Evolutionary conservation across 2,797 vertebrate species (phyloP).

Genomic region (Schizothorax lantsangensis): DNA sequence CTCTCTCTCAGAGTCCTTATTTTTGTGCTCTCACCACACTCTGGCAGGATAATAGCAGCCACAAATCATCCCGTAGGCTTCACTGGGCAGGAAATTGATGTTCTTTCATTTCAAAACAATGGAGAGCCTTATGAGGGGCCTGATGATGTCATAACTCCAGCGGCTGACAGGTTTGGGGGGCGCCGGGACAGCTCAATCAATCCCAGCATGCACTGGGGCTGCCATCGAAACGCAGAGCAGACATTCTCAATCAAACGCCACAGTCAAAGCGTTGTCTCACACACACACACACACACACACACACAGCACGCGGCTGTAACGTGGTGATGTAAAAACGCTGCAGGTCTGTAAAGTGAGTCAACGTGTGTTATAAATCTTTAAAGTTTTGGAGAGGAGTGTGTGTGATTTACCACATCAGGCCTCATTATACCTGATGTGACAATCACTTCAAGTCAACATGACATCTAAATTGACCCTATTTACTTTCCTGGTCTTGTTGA

Average conservation of each 20-base stretch:
- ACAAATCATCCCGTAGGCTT: conserved; percentile 78
- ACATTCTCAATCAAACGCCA: conserved; percentile 66
- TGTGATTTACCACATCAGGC: conserved; percentile 45
- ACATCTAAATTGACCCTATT: background rate
- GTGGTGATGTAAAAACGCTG: background rate
- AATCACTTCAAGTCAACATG: conserved; percentile 63
- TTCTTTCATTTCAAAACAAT: conserved; percentile 82
- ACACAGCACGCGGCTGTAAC: conserved; percentile 1
- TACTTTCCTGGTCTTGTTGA: background rate
- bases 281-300: background rate
- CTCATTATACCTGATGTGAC: conserved; percentile 51
- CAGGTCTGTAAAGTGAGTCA: conserved; percentile 23
- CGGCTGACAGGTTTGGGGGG: conserved; percentile 70
- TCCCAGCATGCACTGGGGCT: conserved; percentile 57
- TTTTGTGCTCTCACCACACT: conserved; percentile 69
- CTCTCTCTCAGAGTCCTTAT: conserved; percentile 63
- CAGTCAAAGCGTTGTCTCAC: background rate
- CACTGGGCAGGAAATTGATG: conserved; percentile 76
- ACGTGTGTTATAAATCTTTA: background rate
- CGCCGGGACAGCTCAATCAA: conserved; percentile 71
- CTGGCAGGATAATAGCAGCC: conserved; percentile 76
- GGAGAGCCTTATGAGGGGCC: conserved; percentile 75
- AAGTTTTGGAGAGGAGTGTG: background rate
- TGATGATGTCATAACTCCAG: conserved; percentile 79
- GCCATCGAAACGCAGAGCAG: conserved; percentile 58